Conservation (phyloP, 1,140 invertebrate genomes). For the Orchestia grillus region DNA sequence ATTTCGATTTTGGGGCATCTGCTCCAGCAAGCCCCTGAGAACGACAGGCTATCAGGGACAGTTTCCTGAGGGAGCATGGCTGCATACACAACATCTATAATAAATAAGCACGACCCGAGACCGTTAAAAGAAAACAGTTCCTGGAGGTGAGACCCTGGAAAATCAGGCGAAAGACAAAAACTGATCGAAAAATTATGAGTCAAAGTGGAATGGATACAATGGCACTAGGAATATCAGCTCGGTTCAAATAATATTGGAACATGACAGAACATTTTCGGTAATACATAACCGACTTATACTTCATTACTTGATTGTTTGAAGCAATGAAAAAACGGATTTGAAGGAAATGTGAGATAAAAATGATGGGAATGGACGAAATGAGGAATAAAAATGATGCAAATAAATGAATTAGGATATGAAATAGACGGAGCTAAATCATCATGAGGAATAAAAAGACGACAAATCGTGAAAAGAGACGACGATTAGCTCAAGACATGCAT, state of each 20-base stretch:
- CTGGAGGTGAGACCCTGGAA: background rate
- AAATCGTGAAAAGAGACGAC: no score
- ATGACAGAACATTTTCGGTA: background rate
- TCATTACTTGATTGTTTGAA: no score
- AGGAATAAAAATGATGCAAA: no score
- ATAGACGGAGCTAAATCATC: no score
- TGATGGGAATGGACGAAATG: no score
- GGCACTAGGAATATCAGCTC: background rate
- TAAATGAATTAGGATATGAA: no score
- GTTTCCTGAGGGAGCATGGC: background rate
- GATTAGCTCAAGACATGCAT: no score
- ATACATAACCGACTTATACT: no score
- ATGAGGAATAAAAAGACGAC: no score
- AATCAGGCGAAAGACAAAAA: background rate
- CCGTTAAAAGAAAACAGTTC: background rate
- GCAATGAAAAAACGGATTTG: no score
- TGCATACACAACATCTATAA: background rate
- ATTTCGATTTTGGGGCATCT: conserved; percentile 55
- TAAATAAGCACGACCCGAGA: background rate
- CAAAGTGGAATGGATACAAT: background rate
- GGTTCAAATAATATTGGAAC: background rate
- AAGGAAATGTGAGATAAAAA: no score
- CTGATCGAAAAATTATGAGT: background rate
- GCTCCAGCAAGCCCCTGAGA: background rate
- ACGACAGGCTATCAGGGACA: background rate